phyloP scores from a whole-genome alignment of 2,797 vertebrate species.

The Tachyglossus aculeatus region DNA sequence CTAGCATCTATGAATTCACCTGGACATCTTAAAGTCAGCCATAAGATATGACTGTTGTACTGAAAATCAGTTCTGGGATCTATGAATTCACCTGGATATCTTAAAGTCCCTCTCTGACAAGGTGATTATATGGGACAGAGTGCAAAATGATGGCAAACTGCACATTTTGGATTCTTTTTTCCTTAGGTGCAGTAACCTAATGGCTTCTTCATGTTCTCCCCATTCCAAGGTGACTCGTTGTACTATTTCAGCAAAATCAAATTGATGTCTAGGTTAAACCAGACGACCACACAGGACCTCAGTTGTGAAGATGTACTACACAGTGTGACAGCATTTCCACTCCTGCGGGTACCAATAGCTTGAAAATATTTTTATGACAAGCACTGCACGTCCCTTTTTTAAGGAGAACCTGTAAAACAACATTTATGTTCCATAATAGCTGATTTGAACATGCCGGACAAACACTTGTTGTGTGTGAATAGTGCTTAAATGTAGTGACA shows the following conservation, averaged over 20 bases:
- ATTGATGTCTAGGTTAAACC: slow-evolving; percentile 1
- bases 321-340: slow-evolving; percentile 20
- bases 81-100: slow-evolving; percentile 60
- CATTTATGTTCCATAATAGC: slow-evolving; percentile 39
- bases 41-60: slow-evolving; percentile 16
- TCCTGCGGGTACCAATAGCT: neutral
- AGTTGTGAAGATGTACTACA: neutral
- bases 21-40: slow-evolving; percentile 47
- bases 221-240: neutral
- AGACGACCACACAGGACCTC: fast-evolving
- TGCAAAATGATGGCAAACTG: slow-evolving; percentile 51
- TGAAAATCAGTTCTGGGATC: slow-evolving; percentile 45
- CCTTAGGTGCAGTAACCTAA: slow-evolving; percentile 5
- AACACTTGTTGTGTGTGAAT: slow-evolving; percentile 16
- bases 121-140: slow-evolving; percentile 45
- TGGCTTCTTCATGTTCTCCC: neutral
- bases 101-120: slow-evolving; percentile 53
- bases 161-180: slow-evolving; percentile 22
- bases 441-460: slow-evolving; percentile 36
- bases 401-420: slow-evolving; percentile 3
- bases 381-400: neutral
- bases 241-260: neutral
- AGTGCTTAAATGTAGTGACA: slow-evolving; percentile 20
- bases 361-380: slow-evolving; percentile 37
- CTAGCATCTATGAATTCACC: slow-evolving; percentile 55